Base-by-base conservation (phyloP, 2,113 vertebrate species). In the Gasterosteus aculeatus region DNA sequence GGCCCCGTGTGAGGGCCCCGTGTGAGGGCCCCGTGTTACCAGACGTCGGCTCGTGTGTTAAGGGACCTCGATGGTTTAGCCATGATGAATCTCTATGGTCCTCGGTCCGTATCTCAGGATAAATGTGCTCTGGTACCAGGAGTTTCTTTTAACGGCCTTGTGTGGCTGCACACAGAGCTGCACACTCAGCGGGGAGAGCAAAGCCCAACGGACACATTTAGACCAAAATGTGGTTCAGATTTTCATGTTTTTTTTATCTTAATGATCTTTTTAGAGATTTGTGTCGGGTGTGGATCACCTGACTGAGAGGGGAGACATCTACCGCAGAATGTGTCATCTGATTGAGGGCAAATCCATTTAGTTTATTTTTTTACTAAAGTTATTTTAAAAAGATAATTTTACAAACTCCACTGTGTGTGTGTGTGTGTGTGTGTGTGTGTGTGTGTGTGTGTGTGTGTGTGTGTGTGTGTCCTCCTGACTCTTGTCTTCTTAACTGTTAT, bases 41-140 rank as follows among this genome's bases (percentile, higher is more conserved):
- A 79, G 82, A 80, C 66, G 80, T 88, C 75, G 82, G 73, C 58
- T 78, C 57, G 18, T 67, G 44, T 73, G 18, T 84, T 64, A 70
- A 39, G 47, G 80, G 77, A 84, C 77, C 81, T 77, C 73, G 58
- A 66, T 80, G 82, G 78, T 79, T 83, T 72, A 60, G 76, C 69
- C 72, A 49, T 60, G 83, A 81, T 85, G 62, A 8, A 85, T 86
- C 78, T 84, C 69, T 76, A 41, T 53, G 51, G 78, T 81, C 81
- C 85, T 90, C 84, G 87, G 90, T 91, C 88, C 77, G 85, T 89
- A 92, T 93, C 92, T 94, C 93, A 94, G 93, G 93, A 93, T 91
- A 75, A 86, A 87, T 80, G 87, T 88, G 87, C 90, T 92, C 88
- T 86, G 89, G 86, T 86, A 86, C 86, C 81, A 90, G 84, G 86